These are phyloP conservation scores for Alcedo quadribrachys DNA, from an alignment of 2,797 vertebrate genomes.

Conservation along the genomic window DNA sequence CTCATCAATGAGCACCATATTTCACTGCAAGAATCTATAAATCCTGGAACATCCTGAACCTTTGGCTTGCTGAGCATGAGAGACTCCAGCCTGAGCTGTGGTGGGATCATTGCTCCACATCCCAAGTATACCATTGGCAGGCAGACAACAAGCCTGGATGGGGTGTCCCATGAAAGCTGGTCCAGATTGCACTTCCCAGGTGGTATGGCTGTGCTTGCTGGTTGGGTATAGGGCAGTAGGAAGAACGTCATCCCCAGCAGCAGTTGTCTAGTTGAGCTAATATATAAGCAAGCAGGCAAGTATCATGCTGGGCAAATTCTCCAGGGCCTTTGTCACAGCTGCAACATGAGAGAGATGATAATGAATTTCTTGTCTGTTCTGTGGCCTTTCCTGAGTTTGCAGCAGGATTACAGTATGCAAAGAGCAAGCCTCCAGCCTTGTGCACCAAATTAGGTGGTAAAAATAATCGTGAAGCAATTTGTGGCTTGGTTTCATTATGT, in stretches of 20 bases:
- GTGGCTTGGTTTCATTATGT: not conserved
- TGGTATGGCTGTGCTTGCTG: not conserved
- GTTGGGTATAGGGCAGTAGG: not conserved
- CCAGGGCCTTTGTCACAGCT: constrained; percentile 47
- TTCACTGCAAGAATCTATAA: constrained; percentile 61
- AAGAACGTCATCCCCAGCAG: not conserved
- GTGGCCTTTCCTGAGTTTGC: constrained; percentile 5
- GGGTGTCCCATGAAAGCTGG: constrained; percentile 15
- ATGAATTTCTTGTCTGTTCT: constrained; percentile 17
- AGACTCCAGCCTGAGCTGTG: not conserved
- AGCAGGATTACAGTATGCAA: not conserved
- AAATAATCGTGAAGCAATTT: constrained; percentile 59
- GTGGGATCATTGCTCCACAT: not conserved
- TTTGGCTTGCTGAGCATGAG: not conserved
- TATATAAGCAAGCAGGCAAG: not conserved
- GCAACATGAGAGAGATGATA: constrained; percentile 52
- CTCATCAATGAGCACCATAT: constrained; percentile 53
- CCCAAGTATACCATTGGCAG: not conserved
- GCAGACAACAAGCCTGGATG: constrained; percentile 35
- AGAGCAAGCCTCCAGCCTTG: constrained; percentile 44
- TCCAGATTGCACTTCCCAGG: constrained; percentile 11
- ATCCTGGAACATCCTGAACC: constrained; percentile 47
- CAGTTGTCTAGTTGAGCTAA: not conserved
- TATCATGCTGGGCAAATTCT: constrained; percentile 44
- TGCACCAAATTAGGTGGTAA: constrained; percentile 45